Evolutionary conservation across 2,113 vertebrate genomes (phyloP), one percentile per base, ranked within the genome.

Genomic region (Erythrocebus patas): DNA sequence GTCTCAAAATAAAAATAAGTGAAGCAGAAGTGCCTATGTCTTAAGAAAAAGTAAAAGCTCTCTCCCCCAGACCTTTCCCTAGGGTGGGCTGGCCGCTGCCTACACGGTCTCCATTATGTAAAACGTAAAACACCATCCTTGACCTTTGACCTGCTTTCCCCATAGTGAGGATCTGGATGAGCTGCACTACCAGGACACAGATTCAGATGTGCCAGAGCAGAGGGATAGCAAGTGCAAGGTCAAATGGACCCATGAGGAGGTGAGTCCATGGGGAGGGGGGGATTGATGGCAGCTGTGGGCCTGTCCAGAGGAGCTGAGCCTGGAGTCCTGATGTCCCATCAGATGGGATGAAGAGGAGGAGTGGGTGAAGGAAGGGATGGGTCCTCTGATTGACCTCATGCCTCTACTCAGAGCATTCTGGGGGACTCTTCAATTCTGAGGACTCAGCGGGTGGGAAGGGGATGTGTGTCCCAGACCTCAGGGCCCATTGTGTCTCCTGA

Each of bases 181-280:
- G n/a, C 97, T 98, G 66, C 98, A 99, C 94, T 99, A 96, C 97
- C 99, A 99, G 91, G 99, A 99, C 85, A 99, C 99, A 0, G 99
- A 99, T 83, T 99, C 99, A 0, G 99, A 99, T 61, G 99, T 99
- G 75, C 99, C 99, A 0, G 99, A 99, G 92, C 99, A 99, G 72
- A 99, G 99, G 92, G 99, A 99, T 30, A 98, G 99, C 80, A 99
- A 99, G 93, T 99, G 99, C 68, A 99, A 99, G 98, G 99, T 99
- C 96, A 99, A 99, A 85, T 99, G 99, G 99, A 99, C 99, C 0
- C 99, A 99, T 2, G 99, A 99, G 82, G 99, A 99, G 99, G 99
- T 99, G 97, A 98, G 99, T 97, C 68, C 30, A 0, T 8, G 48
- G 38, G 66, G 18, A 30, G 17, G 25, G n/a, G 50, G 14, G 57